Percentiles rank a stretch among this genome's conserved stretches.
phyloP scores from a whole-genome alignment of 2,888 invertebrate species.

The Drosophila macrospina region DNA sequence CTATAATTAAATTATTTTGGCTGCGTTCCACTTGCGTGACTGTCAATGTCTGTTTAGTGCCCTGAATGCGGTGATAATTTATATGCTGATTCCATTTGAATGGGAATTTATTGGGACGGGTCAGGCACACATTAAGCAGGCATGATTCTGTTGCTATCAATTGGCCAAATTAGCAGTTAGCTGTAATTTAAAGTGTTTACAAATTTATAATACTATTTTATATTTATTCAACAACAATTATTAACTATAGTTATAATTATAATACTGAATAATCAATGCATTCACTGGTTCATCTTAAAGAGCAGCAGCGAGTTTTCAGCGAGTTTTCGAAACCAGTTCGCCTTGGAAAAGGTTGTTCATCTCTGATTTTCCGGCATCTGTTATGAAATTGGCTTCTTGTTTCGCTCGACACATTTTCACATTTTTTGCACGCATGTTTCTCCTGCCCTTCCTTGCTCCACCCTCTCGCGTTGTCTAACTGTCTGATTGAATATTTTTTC shows the following conservation, averaged over 20 bases:
- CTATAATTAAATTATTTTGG: slow-evolving; percentile 45
- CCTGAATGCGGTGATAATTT: slow-evolving; percentile 23
- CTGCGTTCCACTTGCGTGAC: slow-evolving; percentile 49
- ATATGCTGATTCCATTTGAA: slow-evolving; percentile 19
- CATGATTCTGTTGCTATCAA: no score
- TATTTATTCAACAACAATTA: no score
- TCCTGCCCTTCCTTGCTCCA: background rate
- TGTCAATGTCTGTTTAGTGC: slow-evolving; percentile 28
- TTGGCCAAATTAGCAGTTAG: background rate
- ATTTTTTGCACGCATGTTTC: slow-evolving; percentile 42
- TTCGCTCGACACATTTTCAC: slow-evolving; percentile 38
- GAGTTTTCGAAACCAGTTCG: background rate
- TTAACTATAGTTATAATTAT: no score
- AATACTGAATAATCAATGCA: no score
- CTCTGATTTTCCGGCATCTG: background rate
- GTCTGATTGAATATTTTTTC: slow-evolving; percentile 74
- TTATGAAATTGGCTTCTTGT: slow-evolving; percentile 26
- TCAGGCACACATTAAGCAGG: slow-evolving; percentile 41
- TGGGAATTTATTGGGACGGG: slow-evolving; percentile 23
- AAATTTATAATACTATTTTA: no score
- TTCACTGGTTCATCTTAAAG: background rate
- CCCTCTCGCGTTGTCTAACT: slow-evolving; percentile 16
- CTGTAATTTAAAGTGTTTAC: background rate
- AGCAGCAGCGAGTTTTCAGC: background rate
- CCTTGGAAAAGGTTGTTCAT: background rate